Evolutionary conservation across 2,888 invertebrate species (phyloP).

Genomic region (Xestia xanthographa): DNA sequence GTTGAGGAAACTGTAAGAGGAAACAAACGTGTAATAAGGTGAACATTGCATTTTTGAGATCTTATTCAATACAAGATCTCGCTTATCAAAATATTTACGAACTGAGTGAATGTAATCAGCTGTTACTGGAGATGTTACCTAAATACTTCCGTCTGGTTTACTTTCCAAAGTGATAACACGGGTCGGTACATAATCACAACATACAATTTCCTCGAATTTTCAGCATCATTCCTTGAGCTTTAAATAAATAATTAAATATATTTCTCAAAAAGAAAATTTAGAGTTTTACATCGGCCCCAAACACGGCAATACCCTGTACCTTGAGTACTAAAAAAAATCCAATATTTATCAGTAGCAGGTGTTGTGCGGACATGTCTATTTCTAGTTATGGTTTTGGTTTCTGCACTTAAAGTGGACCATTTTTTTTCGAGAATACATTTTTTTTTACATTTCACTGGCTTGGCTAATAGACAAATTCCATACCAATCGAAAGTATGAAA

Average conservation of each 20-base stretch:
- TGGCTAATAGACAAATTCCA: too few relatives aligned
- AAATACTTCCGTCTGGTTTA: constrained; percentile 36
- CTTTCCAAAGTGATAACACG: constrained; percentile 19
- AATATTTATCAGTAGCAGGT: not conserved
- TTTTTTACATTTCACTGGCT: too few relatives aligned
- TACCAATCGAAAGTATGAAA: too few relatives aligned
- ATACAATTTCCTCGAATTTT: not conserved
- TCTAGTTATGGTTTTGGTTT: too few relatives aligned
- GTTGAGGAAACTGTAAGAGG: constrained; percentile 31
- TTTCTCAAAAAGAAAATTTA: not conserved
- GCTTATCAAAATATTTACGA: constrained; percentile 25
- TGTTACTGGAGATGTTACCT: constrained; percentile 19
- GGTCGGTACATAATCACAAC: too few relatives aligned
- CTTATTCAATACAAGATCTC: constrained; percentile 7
- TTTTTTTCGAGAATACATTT: too few relatives aligned
- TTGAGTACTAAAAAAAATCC: not conserved
- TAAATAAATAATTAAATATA: not conserved
- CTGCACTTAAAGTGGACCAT: too few relatives aligned
- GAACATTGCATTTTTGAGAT: constrained; percentile 2
- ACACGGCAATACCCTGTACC: not conserved
- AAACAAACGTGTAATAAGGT: constrained; percentile 16
- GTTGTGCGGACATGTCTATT: too few relatives aligned
- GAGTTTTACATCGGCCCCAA: not conserved
- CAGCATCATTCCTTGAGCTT: not conserved
- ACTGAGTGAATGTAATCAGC: constrained; percentile 8